These are phyloP conservation scores for Baryphthengus martii DNA, from an alignment of 2,113 vertebrate genomes.

Conservation along the genomic window DNA sequence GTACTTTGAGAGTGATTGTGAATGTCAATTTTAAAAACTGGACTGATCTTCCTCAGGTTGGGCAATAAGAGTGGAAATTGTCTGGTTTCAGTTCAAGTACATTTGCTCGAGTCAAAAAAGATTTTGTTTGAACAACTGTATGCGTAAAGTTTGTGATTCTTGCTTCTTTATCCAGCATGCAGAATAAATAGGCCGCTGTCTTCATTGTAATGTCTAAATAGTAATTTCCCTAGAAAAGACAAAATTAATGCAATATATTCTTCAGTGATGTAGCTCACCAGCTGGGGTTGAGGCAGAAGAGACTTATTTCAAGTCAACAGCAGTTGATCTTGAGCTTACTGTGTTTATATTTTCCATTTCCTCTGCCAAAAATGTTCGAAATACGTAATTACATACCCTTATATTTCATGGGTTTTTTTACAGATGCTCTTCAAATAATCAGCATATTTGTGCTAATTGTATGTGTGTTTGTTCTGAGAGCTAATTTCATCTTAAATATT, in stretches of 20 bases:
- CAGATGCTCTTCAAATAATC: neutral
- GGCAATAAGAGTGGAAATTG: neutral
- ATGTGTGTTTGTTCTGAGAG: neutral
- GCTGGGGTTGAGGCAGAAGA: neutral
- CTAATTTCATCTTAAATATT: neutral
- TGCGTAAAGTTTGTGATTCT: neutral
- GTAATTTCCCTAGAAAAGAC: neutral
- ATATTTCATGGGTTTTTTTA: neutral
- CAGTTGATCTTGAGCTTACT: neutral
- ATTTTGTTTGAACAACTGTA: neutral
- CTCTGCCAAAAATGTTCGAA: neutral
- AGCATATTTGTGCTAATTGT: neutral
- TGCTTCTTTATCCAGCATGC: neutral
- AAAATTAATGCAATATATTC: neutral
- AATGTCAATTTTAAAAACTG: neutral
- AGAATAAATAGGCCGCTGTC: neutral
- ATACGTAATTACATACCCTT: neutral
- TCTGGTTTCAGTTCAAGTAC: neutral
- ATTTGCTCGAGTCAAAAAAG: neutral
- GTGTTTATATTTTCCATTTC: neutral
- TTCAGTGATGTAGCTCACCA: neutral
- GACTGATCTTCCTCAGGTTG: neutral
- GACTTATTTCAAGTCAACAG: neutral
- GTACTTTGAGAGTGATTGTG: neutral
- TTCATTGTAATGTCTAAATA: neutral